phyloP scores from a whole-genome alignment of 37 sponge, comb jelly and placozoan genomes.

The Cladorhizidae sp. region DNA sequence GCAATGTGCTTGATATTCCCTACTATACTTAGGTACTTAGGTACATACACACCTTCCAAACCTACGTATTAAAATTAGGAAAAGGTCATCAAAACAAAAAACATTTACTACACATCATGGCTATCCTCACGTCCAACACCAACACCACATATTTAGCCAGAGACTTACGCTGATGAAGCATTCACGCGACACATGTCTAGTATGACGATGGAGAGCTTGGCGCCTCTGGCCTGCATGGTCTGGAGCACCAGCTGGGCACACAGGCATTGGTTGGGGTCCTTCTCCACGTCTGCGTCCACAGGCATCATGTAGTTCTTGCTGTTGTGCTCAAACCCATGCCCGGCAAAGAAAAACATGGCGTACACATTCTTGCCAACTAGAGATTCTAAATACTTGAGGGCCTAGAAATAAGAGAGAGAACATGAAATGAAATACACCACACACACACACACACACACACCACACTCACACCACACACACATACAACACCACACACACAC shows the following conservation, averaged over 20 bases:
- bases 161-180: constrained; percentile 47
- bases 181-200: constrained; percentile 96
- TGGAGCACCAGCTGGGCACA: constrained; percentile 85
- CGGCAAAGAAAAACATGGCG: constrained; percentile 98
- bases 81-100: too few species aligned
- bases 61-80: too few species aligned
- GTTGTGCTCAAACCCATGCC: constrained; percentile 95
- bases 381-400: constrained; percentile 75
- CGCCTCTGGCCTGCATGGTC: constrained; percentile 80
- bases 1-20: too few species aligned
- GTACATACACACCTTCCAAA: too few species aligned
- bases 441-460: too few species aligned
- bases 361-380: constrained; percentile 89
- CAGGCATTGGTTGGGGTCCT: constrained; percentile 82
- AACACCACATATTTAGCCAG: too few species aligned
- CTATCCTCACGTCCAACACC: too few species aligned
- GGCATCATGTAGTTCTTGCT: constrained; percentile 93
- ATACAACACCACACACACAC: too few species aligned
- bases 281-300: constrained; percentile 84
- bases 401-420: constrained; percentile 21
- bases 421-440: neutral
- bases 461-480: too few species aligned
- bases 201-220: constrained; percentile 90
- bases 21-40: too few species aligned
- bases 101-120: too few species aligned